Conservation (phyloP, 2,888 invertebrate species). For the Eurois occulta region DNA sequence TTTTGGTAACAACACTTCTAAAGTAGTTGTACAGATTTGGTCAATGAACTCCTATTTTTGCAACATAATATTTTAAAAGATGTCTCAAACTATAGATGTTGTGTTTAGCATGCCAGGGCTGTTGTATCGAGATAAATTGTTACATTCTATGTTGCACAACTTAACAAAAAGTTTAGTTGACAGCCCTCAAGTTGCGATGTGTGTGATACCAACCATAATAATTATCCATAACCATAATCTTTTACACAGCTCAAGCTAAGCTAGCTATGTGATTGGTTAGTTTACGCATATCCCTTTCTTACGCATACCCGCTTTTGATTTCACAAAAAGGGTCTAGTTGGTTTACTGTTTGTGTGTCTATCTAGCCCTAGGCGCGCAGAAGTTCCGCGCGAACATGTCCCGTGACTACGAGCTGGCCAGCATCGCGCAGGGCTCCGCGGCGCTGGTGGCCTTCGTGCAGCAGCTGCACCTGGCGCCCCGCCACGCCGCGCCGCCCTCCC, state of each 20-base stretch:
- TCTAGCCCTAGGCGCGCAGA: constrained; percentile 93
- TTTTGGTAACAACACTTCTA: neutral
- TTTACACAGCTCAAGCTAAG: neutral
- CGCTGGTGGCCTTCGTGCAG: constrained; percentile 93
- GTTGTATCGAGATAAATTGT: neutral
- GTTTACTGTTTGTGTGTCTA: neutral
- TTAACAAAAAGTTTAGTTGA: neutral
- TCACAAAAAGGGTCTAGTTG: neutral
- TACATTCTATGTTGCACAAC: neutral
- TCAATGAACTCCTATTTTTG: constrained; percentile 15
- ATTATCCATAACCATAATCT: too few relatives aligned
- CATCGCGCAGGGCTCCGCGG: constrained; percentile 94
- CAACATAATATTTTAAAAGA: neutral
- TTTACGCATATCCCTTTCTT: neutral
- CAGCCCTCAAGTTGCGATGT: neutral
- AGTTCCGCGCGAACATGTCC: constrained; percentile 95
- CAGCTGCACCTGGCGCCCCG: constrained; percentile 92
- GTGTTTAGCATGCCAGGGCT: neutral
- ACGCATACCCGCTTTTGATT: neutral
- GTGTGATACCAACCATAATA: neutral
- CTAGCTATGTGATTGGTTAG: neutral
- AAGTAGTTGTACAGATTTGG: constrained; percentile 21
- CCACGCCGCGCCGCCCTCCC: constrained; percentile 73
- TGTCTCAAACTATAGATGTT: neutral
- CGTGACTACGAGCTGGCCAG: constrained; percentile 94